Evolutionary conservation across 2,797 vertebrate species (phyloP), one percentile per base, ranked within the genome.

Genomic region (Sebastes trivittatus): DNA sequence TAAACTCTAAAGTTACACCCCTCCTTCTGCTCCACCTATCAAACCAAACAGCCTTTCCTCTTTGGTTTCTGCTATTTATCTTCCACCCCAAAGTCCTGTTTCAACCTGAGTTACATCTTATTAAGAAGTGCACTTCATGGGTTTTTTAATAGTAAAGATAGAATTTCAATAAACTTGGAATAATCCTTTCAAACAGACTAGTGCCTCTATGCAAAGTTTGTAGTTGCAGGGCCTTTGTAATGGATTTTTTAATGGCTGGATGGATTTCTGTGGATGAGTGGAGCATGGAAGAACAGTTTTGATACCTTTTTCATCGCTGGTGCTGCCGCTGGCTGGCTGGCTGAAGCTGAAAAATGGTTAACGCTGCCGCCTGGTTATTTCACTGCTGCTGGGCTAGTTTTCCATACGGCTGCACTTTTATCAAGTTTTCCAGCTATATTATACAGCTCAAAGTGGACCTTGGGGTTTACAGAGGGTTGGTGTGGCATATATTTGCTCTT

Each of bases 341-440:
- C 42, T 46, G 42, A 38, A 25, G 62, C 49, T 68, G 27, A 74
- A 32, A 34, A 18, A 36, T n/a, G 30, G 23, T 72, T 64, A 52
- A 22, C 32, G 8, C 54, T 59, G 27, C 61, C 62, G 55, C 38
- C 60, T 65, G 77, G 52, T 78, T 77, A 55, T 67, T 74, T 68
- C 54, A 25, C 52, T 20, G 69, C 75, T 79, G 68, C 75, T 5
- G 60, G 74, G 36, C 16, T 30, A 4, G 2, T 62, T 74, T 61
- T 42, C 34, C 68, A 29, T 32, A 10, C 30, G 8, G 25, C 68
- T 27, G 10, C 60, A 36, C 71, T 71, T 87, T 72, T 65, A 79
- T 86, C 46, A 72, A 20, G 56, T 55, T 82, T 61, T 29, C 49
- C 68, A 14, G 78, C 58, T 13, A 7, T 54, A 27, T 78, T 58